A percentile compares a stretch with the other conserved stretches of the same genome.
Evolutionary conservation across 2,888 invertebrate species (phyloP).

Genomic region (Hydrotaea diabolus): DNA sequence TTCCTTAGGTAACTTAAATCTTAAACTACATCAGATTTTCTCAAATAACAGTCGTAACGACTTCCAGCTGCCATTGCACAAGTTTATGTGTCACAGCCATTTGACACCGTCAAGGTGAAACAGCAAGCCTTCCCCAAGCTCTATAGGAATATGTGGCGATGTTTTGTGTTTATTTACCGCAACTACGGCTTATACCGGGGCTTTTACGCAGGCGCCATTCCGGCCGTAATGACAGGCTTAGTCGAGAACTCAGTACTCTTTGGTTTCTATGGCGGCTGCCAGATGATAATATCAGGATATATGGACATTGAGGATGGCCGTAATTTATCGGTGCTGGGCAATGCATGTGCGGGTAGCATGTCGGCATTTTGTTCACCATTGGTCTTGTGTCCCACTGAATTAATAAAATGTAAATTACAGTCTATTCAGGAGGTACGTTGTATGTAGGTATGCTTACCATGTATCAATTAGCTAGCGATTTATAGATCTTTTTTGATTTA

Average conservation of each 20-base stretch:
- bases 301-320: conserved; percentile 82
- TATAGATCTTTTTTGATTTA: background rate
- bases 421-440: conserved; percentile 92
- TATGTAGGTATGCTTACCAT: no score
- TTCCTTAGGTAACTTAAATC: no score
- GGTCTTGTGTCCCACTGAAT: conserved; percentile 97
- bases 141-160: conserved; percentile 92
- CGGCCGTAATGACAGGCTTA: conserved; percentile 96
- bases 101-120: conserved; percentile 99
- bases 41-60: no score
- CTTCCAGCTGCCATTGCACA: conserved; percentile 92
- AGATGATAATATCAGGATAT: conserved; percentile 87
- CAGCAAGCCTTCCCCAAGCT: conserved; percentile 97
- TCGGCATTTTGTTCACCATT: conserved; percentile 98
- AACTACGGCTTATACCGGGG: conserved; percentile 92
- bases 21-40: no score
- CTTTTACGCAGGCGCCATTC: conserved; percentile 95
- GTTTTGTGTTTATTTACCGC: conserved; percentile 90
- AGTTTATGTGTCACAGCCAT: conserved; percentile 97
- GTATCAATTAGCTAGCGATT: background rate
- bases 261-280: conserved; percentile 96
- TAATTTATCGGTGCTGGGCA: conserved; percentile 86
- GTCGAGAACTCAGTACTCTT: conserved; percentile 99
- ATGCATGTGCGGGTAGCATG: conserved; percentile 94
- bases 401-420: conserved; percentile 97